A percentile compares a stretch with the other conserved stretches of the same genome.
phyloP scores from a whole-genome alignment of 1,140 invertebrate species.

The Radopholus similis region DNA sequence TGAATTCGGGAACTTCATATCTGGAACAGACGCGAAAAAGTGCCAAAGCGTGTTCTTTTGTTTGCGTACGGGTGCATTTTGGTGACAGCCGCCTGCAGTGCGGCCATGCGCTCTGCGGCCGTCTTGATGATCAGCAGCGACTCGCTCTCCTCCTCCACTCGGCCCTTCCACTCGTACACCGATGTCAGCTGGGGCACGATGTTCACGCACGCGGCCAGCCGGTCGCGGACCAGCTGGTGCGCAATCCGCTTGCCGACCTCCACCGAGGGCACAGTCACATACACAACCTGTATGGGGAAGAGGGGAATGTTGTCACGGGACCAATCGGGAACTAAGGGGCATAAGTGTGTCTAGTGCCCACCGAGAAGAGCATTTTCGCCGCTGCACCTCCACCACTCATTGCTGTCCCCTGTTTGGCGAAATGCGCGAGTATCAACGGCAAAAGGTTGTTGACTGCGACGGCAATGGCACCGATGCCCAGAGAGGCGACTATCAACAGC shows the following conservation, averaged over 20 bases:
- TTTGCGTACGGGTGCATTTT: slow-evolving; percentile 17
- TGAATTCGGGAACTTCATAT: slow-evolving; percentile 16
- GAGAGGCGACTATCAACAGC: no score
- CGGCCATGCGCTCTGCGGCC: neutral
- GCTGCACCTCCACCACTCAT: neutral
- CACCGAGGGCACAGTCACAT: slow-evolving; percentile 16
- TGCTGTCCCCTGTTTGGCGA: neutral
- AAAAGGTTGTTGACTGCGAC: no score
- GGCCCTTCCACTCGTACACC: slow-evolving; percentile 18
- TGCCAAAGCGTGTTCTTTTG: neutral
- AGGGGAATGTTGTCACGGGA: neutral
- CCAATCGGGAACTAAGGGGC: neutral
- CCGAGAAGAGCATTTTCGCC: neutral
- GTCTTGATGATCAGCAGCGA: slow-evolving; percentile 19
- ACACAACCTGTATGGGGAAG: slow-evolving; percentile 5
- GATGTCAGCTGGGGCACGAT: slow-evolving; percentile 7
- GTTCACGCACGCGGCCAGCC: slow-evolving; percentile 20
- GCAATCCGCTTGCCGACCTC: slow-evolving; percentile 17
- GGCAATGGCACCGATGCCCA: no score
- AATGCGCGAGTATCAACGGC: no score
- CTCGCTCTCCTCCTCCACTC: slow-evolving; percentile 3
- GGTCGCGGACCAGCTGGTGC: neutral
- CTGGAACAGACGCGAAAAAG: neutral
- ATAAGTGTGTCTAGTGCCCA: neutral
- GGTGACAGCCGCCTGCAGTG: neutral